A percentile compares a stretch with the other conserved stretches of the same genome.
Evolutionary conservation across 2,888 invertebrate genomes (phyloP).

Genomic region (Archips xylosteana): DNA sequence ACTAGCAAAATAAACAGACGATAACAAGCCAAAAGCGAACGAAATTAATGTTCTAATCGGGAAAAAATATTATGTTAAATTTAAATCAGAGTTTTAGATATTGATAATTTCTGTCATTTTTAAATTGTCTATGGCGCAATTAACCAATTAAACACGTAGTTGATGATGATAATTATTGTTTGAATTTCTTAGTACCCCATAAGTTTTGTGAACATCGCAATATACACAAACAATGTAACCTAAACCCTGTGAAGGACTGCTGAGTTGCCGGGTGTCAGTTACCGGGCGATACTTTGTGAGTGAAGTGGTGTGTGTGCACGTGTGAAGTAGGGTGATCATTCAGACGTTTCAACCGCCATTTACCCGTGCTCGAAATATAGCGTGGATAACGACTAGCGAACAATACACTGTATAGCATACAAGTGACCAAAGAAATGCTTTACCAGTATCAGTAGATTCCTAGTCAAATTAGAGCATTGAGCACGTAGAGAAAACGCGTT

Average conservation of each 20-base stretch:
- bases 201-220: conserved; percentile 14
- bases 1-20: conserved; percentile 40
- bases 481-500: not conserved
- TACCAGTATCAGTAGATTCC: not conserved
- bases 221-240: not conserved
- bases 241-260: conserved; percentile 14
- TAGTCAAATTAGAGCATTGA: not conserved
- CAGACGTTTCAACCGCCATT: not conserved
- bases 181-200: not conserved
- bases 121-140: not conserved
- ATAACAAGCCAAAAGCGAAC: conserved; percentile 32
- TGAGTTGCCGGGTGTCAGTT: conserved; percentile 20
- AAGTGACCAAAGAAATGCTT: not conserved
- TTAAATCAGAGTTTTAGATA: not conserved
- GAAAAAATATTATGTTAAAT: not conserved
- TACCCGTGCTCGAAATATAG: not conserved
- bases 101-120: not conserved
- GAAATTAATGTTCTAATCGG: not conserved
- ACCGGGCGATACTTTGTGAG: conserved; percentile 6
- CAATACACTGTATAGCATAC: not conserved
- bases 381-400: not conserved
- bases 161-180: not conserved
- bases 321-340: not conserved
- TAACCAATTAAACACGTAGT: not conserved
- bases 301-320: not conserved